Conservation (phyloP, 2,888 invertebrate species). For the Melieria picta region DNA sequence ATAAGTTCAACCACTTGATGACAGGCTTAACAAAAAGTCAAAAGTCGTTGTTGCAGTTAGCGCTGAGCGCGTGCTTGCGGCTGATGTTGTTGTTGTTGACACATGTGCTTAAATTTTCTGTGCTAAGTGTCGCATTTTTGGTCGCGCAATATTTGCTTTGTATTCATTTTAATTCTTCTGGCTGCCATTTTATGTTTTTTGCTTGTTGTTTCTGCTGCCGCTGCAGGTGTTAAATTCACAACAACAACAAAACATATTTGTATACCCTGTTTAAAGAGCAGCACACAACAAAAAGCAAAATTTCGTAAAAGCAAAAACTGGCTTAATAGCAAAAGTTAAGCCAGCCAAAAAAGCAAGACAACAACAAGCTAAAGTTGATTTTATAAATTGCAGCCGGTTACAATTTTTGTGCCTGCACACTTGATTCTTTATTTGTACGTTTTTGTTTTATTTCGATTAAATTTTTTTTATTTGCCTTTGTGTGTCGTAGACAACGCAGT, state of each 20-base stretch:
- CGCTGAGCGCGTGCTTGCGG: too few species aligned
- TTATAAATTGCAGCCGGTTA: not conserved
- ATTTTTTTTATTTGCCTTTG: not conserved
- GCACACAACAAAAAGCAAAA: too few species aligned
- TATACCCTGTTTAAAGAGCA: too few species aligned
- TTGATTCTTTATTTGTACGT: too few species aligned
- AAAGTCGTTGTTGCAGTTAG: constrained; percentile 3
- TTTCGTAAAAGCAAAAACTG: too few species aligned
- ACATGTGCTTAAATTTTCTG: constrained; percentile 19
- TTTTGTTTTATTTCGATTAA: not conserved
- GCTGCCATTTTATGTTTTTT: too few species aligned
- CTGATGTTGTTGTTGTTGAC: constrained; percentile 22
- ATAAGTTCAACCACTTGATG: not conserved
- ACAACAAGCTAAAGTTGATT: not conserved
- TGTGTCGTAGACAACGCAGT: not conserved
- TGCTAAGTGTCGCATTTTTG: too few species aligned
- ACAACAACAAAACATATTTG: too few species aligned
- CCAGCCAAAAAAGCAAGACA: not conserved
- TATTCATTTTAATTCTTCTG: too few species aligned
- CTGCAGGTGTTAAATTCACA: too few species aligned
- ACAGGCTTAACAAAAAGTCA: constrained; percentile 32
- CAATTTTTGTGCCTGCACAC: not conserved
- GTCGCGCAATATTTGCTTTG: too few species aligned
- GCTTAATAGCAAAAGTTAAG: not conserved
- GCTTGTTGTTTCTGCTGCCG: too few species aligned